These are phyloP conservation scores for Lepidostoma basale DNA, from an alignment of 1,140 invertebrate genomes.

Conservation along the genomic window DNA sequence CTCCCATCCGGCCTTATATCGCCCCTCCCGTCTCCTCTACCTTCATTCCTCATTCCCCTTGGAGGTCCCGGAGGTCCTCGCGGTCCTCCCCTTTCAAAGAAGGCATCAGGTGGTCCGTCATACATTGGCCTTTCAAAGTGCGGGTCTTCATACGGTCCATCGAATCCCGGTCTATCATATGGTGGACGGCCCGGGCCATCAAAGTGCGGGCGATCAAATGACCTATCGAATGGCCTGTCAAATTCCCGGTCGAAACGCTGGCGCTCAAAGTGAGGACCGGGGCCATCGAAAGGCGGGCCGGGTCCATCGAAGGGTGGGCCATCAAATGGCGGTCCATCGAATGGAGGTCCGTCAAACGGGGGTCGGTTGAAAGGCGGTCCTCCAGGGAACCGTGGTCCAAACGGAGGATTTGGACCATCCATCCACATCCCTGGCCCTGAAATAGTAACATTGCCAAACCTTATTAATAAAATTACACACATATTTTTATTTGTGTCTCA, in stretches of 20 bases:
- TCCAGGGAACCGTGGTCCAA: constrained; percentile 49
- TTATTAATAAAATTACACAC: constrained; percentile 3
- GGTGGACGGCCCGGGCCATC: constrained; percentile 40
- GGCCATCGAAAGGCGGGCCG: constrained; percentile 49
- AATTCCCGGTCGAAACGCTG: constrained; percentile 50
- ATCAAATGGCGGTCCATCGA: constrained; percentile 51
- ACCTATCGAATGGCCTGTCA: constrained; percentile 47
- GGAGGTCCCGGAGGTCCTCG: constrained; percentile 51
- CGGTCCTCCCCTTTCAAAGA: constrained; percentile 53
- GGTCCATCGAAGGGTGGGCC: constrained; percentile 50
- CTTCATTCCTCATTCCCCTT: background rate
- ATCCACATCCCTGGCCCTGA: constrained; percentile 60
- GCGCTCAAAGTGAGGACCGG: constrained; percentile 47
- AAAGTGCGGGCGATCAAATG: constrained; percentile 25
- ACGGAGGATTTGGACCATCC: constrained; percentile 48
- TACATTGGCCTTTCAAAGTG: constrained; percentile 47
- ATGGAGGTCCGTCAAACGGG: constrained; percentile 50
- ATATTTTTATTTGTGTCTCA: background rate
- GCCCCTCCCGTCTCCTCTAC: constrained; percentile 37
- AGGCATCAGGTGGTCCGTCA: constrained; percentile 52
- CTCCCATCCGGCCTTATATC: constrained; percentile 31
- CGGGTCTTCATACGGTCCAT: constrained; percentile 52
- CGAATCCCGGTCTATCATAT: constrained; percentile 40
- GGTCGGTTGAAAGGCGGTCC: constrained; percentile 46
- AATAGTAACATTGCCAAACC: constrained; percentile 43